Percentiles rank a stretch among this genome's conserved stretches.
Evolutionary conservation across 2,888 invertebrate species (phyloP).

Genomic region (Mesochorus sp.): DNA sequence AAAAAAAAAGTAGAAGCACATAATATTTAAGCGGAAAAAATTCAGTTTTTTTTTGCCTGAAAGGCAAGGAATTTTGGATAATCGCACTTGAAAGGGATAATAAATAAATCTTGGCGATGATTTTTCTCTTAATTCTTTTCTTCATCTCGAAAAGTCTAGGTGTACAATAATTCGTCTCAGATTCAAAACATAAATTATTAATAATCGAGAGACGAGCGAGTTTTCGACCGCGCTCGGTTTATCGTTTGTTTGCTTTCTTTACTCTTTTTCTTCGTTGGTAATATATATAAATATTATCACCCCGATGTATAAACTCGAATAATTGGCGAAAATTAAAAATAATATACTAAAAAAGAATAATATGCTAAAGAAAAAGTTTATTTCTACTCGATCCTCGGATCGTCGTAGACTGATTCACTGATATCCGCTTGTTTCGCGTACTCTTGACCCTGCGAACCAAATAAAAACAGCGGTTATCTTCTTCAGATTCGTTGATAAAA

Average conservation of each 20-base stretch:
- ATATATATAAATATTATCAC: not conserved
- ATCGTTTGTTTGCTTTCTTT: not conserved
- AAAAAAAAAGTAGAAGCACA: not conserved
- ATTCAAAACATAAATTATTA: conserved; percentile 43
- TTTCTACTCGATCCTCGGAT: conserved; percentile 48
- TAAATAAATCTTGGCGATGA: conserved; percentile 21
- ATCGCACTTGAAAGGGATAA: too few relatives aligned
- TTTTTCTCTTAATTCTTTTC: conserved; percentile 11
- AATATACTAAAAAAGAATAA: not conserved
- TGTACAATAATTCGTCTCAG: conserved; percentile 50
- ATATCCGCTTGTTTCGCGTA: conserved; percentile 70
- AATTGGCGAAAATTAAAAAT: conserved; percentile 9
- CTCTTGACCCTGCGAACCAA: conserved; percentile 67
- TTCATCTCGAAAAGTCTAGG: conserved; percentile 35
- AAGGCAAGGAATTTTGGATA: too few relatives aligned
- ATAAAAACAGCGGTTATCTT: not conserved
- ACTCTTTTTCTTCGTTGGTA: not conserved
- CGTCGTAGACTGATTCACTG: conserved; percentile 65
- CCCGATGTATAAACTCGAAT: not conserved
- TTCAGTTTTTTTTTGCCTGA: too few relatives aligned
- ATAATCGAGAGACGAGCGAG: too few relatives aligned
- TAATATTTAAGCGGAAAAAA: not conserved
- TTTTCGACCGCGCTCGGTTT: not conserved
- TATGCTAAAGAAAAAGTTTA: not conserved
- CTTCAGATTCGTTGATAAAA: conserved; percentile 35